Evolutionary conservation across 1,140 invertebrate species (phyloP), one percentile per base, ranked within the genome.

Genomic region (Drosophila pallidifrons): DNA sequence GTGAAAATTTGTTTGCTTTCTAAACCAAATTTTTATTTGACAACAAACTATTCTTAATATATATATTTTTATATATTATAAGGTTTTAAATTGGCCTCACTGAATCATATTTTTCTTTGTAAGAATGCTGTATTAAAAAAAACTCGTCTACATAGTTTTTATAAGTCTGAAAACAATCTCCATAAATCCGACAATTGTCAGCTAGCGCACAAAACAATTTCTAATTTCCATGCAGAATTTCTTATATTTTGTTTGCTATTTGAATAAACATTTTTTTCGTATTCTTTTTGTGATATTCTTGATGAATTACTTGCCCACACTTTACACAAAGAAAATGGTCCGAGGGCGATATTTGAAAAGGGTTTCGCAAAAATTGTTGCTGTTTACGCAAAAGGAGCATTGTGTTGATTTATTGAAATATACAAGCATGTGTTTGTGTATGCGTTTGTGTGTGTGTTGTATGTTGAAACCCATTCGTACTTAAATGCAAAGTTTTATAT

Each of bases 221-320:
- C 38, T 61, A 73, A 58, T 79, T 76, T 75, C 43, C 32, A 49
- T 15, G 63, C 13, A 30, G 5, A 54, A 64, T 49, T 46, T 61
- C 20, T 13, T 54, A 35, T 41, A 46, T 51, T 32, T 57, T 25
- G 15, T 66, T 20, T 10, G 43, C 54, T 32, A 41, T 11, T 20
- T 41, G 35, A 28, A 30, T 54, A 35, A 20, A n/a, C 13, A 46
- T 25, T 35, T 71, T 60, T 55, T 38, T 49, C 54, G 52, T 25
- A 60, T 65, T 61, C 64, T 77, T 67, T 58, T 70, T 32, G 65
- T 67, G 77, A 75, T 74, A 82, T 74, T 67, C 69, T 67, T 77
- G 82, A 82, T 88, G 79, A 88, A 87, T 87, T 82, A 71, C 72
- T 77, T 61, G 71, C 70, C 70, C 79, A 65, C 61, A 51, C 16